phyloP scores from a whole-genome alignment of 2,888 invertebrate genomes.

The Periphyllus acericola region DNA sequence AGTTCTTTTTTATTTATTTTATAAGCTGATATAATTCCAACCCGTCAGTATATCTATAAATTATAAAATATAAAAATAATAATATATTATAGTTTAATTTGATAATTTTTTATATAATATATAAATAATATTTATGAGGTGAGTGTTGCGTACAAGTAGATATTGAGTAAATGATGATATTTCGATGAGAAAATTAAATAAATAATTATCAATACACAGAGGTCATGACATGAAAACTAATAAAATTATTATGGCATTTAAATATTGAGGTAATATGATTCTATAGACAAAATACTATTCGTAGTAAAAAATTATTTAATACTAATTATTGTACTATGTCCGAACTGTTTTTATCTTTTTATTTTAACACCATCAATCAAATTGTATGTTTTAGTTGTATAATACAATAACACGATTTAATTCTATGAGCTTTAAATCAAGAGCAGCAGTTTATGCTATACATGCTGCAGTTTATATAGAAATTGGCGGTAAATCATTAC shows the following conservation, averaged over 20 bases:
- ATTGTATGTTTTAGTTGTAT: conserved; percentile 14
- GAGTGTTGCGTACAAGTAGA: too few species aligned
- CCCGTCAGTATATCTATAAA: too few species aligned
- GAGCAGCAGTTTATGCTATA: conserved; percentile 22
- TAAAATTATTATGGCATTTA: not conserved
- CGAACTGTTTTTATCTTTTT: not conserved
- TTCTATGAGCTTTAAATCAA: not conserved
- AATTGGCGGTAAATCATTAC: not conserved
- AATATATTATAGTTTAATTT: too few species aligned
- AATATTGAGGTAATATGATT: not conserved
- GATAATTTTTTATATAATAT: too few species aligned
- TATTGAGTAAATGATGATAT: too few species aligned
- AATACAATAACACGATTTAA: conserved; percentile 43
- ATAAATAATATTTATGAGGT: too few species aligned
- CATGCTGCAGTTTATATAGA: conserved; percentile 29
- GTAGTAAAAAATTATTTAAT: not conserved
- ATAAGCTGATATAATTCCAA: too few species aligned
- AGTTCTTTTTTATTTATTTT: too few species aligned
- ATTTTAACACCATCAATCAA: not conserved
- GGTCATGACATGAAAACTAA: not conserved
- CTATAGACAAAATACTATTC: not conserved
- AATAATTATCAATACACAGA: too few species aligned
- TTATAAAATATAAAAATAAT: too few species aligned
- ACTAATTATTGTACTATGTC: not conserved
- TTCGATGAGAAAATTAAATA: too few species aligned